Evolutionary conservation across 2,113 vertebrate genomes (phyloP).

Genomic region (Mus musculus): DNA sequence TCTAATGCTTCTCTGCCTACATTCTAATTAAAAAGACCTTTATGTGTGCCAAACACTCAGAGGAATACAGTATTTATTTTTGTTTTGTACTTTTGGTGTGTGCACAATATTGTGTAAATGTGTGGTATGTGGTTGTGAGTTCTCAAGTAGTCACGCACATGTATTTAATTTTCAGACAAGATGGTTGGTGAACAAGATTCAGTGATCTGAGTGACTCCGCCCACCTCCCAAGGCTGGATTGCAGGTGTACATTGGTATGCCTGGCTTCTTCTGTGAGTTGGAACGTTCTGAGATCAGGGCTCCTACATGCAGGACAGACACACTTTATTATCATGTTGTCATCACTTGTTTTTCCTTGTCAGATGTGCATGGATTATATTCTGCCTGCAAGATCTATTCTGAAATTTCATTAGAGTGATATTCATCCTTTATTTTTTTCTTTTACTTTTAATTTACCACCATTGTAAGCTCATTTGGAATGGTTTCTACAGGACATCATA

Average conservation of each 20-base stretch:
- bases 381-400: neutral
- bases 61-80: neutral
- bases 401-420: neutral
- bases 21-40: neutral
- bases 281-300: neutral
- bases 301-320: neutral
- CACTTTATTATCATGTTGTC: neutral
- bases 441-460: conserved; percentile 1
- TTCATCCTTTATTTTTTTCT: conserved; percentile 10
- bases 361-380: neutral
- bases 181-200: too few relatives aligned
- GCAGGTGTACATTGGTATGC: neutral
- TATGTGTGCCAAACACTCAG: neutral
- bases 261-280: too few relatives aligned
- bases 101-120: too few relatives aligned
- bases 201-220: too few relatives aligned
- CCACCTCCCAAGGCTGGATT: neutral
- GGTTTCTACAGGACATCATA: neutral
- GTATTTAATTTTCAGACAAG: neutral
- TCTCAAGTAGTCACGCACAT: neutral
- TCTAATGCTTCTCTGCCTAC: neutral
- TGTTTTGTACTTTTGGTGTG: neutral
- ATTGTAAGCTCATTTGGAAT: neutral
- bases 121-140: neutral
- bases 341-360: conserved; percentile 29